Evolutionary conservation across 2,888 invertebrate genomes (phyloP).

Genomic region (Lasioglossum morio): DNA sequence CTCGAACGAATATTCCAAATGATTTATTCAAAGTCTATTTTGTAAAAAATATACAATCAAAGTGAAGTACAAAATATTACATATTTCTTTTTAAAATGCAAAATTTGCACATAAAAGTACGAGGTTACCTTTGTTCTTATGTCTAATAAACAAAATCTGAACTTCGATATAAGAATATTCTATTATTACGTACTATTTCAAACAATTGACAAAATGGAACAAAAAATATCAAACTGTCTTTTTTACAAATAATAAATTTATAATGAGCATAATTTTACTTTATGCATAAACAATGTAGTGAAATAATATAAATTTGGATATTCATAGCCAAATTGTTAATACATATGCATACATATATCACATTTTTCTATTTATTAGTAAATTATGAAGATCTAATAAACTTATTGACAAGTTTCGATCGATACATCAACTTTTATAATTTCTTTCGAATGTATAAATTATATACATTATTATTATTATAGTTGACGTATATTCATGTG

Average conservation of each 20-base stretch:
- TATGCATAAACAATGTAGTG: neutral
- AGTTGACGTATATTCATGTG: neutral
- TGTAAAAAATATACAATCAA: slow-evolving; percentile 5
- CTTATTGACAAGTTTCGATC: neutral
- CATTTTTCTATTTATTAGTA: slow-evolving; percentile 1
- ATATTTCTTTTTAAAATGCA: neutral
- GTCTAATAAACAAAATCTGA: neutral
- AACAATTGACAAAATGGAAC: neutral
- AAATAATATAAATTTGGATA: neutral
- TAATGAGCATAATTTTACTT: neutral
- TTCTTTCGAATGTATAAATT: neutral
- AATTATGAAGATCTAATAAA: neutral
- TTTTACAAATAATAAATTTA: neutral
- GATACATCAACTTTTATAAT: neutral
- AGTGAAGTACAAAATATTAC: slow-evolving; percentile 15
- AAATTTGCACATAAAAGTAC: neutral
- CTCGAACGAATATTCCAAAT: neutral
- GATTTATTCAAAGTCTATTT: neutral
- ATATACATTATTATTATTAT: slow-evolving; percentile 7
- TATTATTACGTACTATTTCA: neutral
- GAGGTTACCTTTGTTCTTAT: neutral
- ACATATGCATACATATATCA: neutral
- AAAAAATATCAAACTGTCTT: neutral
- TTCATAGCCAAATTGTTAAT: neutral
- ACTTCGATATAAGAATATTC: neutral